Evolutionary conservation across 2,888 invertebrate genomes (phyloP), one percentile per base, ranked within the genome.

Genomic region (Corbicula japonica): DNA sequence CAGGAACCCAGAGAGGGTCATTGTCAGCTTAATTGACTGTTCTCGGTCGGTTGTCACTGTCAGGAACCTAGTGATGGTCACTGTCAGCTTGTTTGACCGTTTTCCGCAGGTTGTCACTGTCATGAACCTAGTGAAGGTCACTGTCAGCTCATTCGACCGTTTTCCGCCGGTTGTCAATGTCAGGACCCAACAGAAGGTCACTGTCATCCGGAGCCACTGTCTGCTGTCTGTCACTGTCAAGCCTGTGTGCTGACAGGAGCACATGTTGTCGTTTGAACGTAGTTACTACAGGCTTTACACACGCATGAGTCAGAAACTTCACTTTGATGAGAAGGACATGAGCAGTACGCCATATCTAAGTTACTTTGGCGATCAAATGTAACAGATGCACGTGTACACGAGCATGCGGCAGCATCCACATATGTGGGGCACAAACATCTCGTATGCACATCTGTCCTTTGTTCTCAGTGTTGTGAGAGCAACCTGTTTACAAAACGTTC

Each of bases 381-480:
- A 46, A 63, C 23, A 18, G 56, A 23, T 58, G 46, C 46, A 28
- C 18, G 15, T 6, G 44, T 41, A 35, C 72, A 72, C 21, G 23
- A 26, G 30, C 74, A 74, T 8, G 21, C 23, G 8, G 15, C 54
- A 21, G 54, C n/a, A n/a, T 52, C 26, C 18, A 54, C 50, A 61
- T 74, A 60, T 18, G 21, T 60, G 23, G 74, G 68, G 26, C 74
- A 74, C 35, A 68, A n/a, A 28, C 74, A 74, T 41, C 12, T 32
- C 15, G 41, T 60, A n/a, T 26, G 34, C 15, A 60, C 46, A 44
- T 68, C 50, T 4, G 30, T 32, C 4, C 26, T n/a, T 21, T 68
- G 38, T 23, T 26, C 32, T 34, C 73, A 74, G 4, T 23, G 26
- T 12, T 28, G 26, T 5, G 35, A 34, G 2, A 74, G 32, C n/a